Percentiles rank a stretch among this genome's conserved stretches.
Conservation (phyloP, 2,113 vertebrate genomes). For the Phylloscopus whistleri region DNA sequence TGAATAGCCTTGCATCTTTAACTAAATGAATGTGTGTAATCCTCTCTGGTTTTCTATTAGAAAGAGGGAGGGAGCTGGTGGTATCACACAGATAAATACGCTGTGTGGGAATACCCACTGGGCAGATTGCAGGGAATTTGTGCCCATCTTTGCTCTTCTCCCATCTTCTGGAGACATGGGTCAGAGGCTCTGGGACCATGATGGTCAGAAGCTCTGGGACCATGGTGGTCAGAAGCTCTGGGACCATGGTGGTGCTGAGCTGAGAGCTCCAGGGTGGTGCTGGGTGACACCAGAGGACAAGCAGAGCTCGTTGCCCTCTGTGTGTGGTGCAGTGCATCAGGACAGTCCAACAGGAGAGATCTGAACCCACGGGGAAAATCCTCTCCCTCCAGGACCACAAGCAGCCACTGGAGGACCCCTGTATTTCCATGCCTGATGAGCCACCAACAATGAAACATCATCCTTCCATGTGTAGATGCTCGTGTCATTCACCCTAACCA, state of each 20-base stretch:
- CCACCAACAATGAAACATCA: background rate
- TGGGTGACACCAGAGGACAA: background rate
- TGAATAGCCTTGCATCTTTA: slow-evolving; percentile 10
- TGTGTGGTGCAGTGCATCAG: background rate
- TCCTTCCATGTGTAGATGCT: background rate
- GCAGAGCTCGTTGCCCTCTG: background rate
- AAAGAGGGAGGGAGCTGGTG: background rate
- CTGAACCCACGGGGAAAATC: rapidly evolving
- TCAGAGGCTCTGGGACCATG: background rate
- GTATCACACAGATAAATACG: background rate
- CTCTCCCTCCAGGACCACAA: background rate
- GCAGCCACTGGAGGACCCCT: background rate
- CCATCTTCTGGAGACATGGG: background rate
- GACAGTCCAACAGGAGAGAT: background rate
- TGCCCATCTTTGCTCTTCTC: background rate
- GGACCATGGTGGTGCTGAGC: background rate
- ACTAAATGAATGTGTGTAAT: background rate
- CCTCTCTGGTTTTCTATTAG: background rate
- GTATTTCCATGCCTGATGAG: background rate
- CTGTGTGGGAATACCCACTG: background rate
- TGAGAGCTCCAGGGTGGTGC: background rate
- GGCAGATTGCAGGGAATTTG: background rate
- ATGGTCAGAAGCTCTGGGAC: background rate
- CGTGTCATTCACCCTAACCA: background rate
- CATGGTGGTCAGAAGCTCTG: background rate